Percentiles rank a stretch among this genome's conserved stretches.
phyloP scores from a whole-genome alignment of 2,797 vertebrate species.

The Limosa lapponica region DNA sequence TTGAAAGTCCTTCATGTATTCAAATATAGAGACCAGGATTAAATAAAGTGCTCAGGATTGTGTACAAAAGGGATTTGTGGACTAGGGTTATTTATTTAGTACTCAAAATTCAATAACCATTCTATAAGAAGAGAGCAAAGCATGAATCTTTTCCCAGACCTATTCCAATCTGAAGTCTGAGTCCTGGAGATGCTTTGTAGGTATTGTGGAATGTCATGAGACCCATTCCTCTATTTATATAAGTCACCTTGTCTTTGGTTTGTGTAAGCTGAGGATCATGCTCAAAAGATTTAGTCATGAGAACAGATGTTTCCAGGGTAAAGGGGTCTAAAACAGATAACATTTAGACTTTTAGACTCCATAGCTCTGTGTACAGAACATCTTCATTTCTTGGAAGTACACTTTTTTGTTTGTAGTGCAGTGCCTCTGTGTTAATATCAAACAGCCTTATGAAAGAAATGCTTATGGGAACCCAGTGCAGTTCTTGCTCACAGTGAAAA shows the following conservation, averaged over 20 bases:
- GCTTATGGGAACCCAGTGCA: neutral
- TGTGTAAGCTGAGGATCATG: neutral
- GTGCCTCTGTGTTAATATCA: neutral
- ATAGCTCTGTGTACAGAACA: neutral
- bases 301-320: neutral
- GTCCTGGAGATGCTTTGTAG: neutral
- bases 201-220: neutral
- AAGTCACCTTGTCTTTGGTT: neutral
- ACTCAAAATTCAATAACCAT: constrained; percentile 2
- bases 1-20: neutral
- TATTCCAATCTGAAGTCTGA: neutral
- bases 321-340: neutral
- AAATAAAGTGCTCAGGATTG: neutral
- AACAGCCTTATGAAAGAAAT: neutral
- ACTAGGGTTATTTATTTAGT: constrained; percentile 19
- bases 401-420: neutral
- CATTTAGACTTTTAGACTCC: neutral
- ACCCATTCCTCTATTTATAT: neutral
- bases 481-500: neutral
- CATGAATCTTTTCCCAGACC: neutral
- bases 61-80: constrained; percentile 11
- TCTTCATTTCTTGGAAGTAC: neutral
- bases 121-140: neutral
- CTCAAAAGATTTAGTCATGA: neutral
- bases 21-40: neutral